A percentile compares a stretch with the other conserved stretches of the same genome.
Evolutionary conservation across 1,140 invertebrate genomes (phyloP).

Genomic region (Tetramorium alpestre): DNA sequence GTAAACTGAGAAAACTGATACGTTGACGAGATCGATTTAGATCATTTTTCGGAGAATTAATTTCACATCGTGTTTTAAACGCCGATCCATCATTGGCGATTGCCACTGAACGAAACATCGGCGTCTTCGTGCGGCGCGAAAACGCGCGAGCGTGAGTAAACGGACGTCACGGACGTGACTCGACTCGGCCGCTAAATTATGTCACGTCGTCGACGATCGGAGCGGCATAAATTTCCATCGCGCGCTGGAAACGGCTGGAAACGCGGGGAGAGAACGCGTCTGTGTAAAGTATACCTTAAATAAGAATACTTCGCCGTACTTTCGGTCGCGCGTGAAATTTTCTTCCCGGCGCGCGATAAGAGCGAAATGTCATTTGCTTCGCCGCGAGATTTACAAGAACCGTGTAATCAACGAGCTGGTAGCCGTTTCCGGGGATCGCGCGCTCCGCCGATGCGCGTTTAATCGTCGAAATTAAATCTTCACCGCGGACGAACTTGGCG

Average conservation of each 20-base stretch:
- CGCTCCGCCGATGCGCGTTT: constrained; percentile 24
- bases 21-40: background rate
- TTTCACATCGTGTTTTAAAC: constrained; percentile 8
- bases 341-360: background rate
- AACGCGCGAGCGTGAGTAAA: constrained; percentile 37
- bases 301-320: background rate
- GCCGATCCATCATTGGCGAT: constrained; percentile 1
- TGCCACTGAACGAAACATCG: background rate
- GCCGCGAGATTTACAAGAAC: constrained; percentile 20
- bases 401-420: constrained; percentile 30
- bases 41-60: constrained; percentile 1
- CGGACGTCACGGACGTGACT: constrained; percentile 37
- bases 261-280: background rate
- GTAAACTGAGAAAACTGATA: background rate
- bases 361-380: constrained; percentile 12
- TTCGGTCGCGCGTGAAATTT: background rate
- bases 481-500: constrained; percentile 16
- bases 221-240: constrained; percentile 44
- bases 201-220: constrained; percentile 51
- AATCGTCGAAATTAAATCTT: constrained; percentile 57
- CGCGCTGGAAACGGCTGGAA: background rate
- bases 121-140: constrained; percentile 13
- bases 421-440: background rate
- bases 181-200: constrained; percentile 41
- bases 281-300: background rate